Evolutionary conservation across 2,888 invertebrate genomes (phyloP).

Genomic region (Diaphora mendica): DNA sequence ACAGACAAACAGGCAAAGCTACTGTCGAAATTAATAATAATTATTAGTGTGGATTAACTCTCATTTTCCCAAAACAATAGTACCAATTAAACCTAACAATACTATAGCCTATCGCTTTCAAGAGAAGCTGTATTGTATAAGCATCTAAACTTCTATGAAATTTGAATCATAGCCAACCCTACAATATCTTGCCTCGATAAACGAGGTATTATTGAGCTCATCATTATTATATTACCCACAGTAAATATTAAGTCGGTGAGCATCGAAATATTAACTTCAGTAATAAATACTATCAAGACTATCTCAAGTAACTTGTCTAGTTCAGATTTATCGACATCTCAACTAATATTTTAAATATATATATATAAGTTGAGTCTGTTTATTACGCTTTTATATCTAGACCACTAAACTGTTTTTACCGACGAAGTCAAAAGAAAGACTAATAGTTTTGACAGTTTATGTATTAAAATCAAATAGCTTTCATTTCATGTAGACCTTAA

Average conservation of each 20-base stretch:
- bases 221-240: constrained; percentile 50
- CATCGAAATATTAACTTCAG: constrained; percentile 36
- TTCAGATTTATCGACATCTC: not conserved
- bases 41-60: too few relatives aligned
- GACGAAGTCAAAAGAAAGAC: too few relatives aligned
- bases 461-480: too few relatives aligned
- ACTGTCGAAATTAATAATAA: too few relatives aligned
- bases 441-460: too few relatives aligned
- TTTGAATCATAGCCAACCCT: constrained; percentile 33
- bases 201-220: constrained; percentile 44
- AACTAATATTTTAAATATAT: too few relatives aligned
- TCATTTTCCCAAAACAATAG: not conserved
- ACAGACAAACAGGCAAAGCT: too few relatives aligned
- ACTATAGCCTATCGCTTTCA: not conserved
- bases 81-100: not conserved
- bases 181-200: constrained; percentile 25
- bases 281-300: not conserved
- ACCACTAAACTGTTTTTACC: too few relatives aligned
- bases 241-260: constrained; percentile 42
- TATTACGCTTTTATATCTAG: too few relatives aligned
- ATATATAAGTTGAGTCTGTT: too few relatives aligned
- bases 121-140: not conserved
- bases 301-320: constrained; percentile 13
- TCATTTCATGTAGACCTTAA: too few relatives aligned
- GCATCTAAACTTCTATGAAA: constrained; percentile 7